These are phyloP conservation scores for Sturnus vulgaris DNA, from an alignment of 2,113 vertebrate species.

Conservation along the genomic window DNA sequence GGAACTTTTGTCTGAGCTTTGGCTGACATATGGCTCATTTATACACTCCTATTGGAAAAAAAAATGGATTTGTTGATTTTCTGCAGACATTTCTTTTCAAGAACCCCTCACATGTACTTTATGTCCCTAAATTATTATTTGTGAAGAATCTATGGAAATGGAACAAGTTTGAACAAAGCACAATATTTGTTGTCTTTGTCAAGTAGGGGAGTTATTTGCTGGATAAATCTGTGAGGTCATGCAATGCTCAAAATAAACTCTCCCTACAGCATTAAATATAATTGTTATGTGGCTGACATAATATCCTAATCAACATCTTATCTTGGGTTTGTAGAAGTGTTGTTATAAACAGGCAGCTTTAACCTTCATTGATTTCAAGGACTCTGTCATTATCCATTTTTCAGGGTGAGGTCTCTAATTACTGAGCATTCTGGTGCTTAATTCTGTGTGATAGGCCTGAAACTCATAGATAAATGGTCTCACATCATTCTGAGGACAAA, in stretches of 20 bases:
- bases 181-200: background rate
- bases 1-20: background rate
- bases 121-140: background rate
- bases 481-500: constrained; percentile 14
- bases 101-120: background rate
- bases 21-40: background rate
- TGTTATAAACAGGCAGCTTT: constrained; percentile 64
- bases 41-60: background rate
- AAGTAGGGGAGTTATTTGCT: background rate
- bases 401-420: constrained; percentile 72
- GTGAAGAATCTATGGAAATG: background rate
- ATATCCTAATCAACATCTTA: constrained; percentile 68
- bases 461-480: constrained; percentile 36
- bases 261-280: constrained; percentile 49
- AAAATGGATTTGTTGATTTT: background rate
- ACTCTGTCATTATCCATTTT: constrained; percentile 75
- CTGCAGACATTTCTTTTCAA: background rate
- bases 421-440: constrained; percentile 58
- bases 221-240: constrained; percentile 4
- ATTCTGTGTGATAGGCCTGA: constrained; percentile 64
- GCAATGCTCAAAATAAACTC: constrained; percentile 52
- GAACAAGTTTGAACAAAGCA: background rate
- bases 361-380: constrained; percentile 82
- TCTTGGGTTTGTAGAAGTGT: constrained; percentile 45
- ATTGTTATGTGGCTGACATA: constrained; percentile 61